Evolutionary conservation across 1,140 invertebrate genomes (phyloP), one percentile per base, ranked within the genome.

Genomic region (Aethina tumida): DNA sequence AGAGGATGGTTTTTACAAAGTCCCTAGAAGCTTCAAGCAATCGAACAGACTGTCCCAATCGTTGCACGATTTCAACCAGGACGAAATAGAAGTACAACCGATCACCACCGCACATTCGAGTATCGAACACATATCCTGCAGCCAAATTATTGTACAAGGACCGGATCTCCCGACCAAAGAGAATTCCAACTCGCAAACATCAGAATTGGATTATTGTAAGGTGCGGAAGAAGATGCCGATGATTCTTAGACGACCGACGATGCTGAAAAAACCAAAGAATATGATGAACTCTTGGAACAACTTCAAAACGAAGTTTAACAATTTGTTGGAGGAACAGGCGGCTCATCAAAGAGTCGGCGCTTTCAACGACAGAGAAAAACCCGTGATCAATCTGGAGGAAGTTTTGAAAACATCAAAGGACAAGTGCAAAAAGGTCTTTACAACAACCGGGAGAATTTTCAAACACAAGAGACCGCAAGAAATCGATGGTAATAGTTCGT

Each of bases 71-170:
- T 60, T 60, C 32, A 50, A 56, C 29, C 28, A 37, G 2, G 59
- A 61, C 22, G 50, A 51, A 13, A 37, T 50, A 14, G 30, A 47
- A 21, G 32, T 32, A 45, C 26, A 40, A 38, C 17, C 7, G 29
- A 30, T 24, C 20, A 27, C 4, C 13, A 17, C 47, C 47, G 7
- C 30, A 26, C 27, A 38, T 27, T 50, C 52, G 13, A 58, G 53
- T 32, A 59, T 58, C 13, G 58, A 62, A 37, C 56, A 59, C 32
- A 49, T 62, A 17, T 59, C 59, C 7, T 55, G 53, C 30, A 55
- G 53, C 36, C 56, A 58, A 41, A 41, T 53, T 10, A 34, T 44
- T 0, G n/a, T 38, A 10, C 26, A 45, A 19, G 38, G 33, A 27
- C 13, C 17, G 27, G 18, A 4, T 20, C 19, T 2, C n/a, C 9